These are phyloP conservation scores for Scaptomyza caliginosa DNA, from an alignment of 2,888 invertebrate genomes.

Conservation along the genomic window DNA sequence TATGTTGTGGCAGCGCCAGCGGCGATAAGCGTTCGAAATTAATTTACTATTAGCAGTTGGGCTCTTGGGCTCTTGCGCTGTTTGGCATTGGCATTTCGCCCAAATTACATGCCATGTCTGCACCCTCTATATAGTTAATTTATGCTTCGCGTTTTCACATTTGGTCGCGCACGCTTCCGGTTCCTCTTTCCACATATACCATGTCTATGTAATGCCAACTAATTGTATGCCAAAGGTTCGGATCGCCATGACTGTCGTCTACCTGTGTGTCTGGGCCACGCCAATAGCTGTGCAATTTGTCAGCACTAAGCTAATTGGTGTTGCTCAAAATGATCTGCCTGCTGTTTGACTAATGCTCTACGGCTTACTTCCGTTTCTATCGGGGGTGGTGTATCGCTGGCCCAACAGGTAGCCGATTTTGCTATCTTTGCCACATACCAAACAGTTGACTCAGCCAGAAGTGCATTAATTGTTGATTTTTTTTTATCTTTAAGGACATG, in stretches of 20 bases:
- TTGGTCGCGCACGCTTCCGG: constrained; percentile 76
- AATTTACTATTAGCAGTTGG: constrained; percentile 75
- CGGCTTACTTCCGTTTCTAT: constrained; percentile 63
- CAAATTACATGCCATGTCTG: constrained; percentile 59
- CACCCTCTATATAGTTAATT: constrained; percentile 50
- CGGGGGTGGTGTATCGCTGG: constrained; percentile 38
- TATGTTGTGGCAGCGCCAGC: constrained; percentile 48
- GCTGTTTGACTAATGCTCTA: constrained; percentile 74
- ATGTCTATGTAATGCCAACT: constrained; percentile 25
- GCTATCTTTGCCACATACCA: constrained; percentile 42
- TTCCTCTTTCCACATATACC: constrained; percentile 44
- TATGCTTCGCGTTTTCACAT: constrained; percentile 77
- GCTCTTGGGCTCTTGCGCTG: constrained; percentile 12
- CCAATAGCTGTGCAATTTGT: constrained; percentile 80
- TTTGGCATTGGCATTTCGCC: constrained; percentile 57
- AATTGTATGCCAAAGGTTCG: constrained; percentile 55
- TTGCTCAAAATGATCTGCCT: constrained; percentile 62
- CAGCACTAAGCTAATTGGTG: constrained; percentile 77
- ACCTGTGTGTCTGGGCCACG: constrained; percentile 16
- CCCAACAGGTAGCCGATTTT: constrained; percentile 66
- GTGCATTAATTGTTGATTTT: not conserved
- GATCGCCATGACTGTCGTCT: constrained; percentile 1
- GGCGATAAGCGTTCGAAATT: constrained; percentile 72
- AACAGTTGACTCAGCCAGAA: constrained; percentile 46
- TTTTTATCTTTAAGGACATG: constrained; percentile 7